phyloP scores from a whole-genome alignment of 2,888 invertebrate genomes.

The Mesopsocus fuscifrons region DNA sequence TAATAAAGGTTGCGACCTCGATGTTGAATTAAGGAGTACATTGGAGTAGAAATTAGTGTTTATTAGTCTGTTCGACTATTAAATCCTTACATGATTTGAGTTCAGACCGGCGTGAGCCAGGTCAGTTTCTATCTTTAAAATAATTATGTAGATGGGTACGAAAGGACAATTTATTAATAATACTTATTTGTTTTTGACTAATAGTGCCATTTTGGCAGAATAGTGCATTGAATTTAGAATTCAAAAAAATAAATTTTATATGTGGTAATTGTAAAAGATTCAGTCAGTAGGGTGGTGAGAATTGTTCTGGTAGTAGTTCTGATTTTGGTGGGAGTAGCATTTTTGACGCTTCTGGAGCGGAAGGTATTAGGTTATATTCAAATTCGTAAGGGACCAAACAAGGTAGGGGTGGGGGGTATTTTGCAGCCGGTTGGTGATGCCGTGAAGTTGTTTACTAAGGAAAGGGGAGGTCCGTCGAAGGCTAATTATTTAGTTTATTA shows the following conservation, averaged over 20 bases:
- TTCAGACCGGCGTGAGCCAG: slow-evolving; percentile 72
- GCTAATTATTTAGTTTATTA: slow-evolving; percentile 42
- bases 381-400: slow-evolving; percentile 55
- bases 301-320: slow-evolving; percentile 35
- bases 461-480: slow-evolving; percentile 33
- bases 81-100: slow-evolving; percentile 75
- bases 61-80: slow-evolving; percentile 67
- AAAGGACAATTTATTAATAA: slow-evolving; percentile 47
- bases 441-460: slow-evolving; percentile 50
- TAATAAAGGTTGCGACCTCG: slow-evolving; percentile 66
- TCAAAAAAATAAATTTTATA: slow-evolving; percentile 36
- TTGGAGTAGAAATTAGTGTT: slow-evolving; percentile 43
- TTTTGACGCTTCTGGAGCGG: slow-evolving; percentile 52
- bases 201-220: slow-evolving; percentile 40
- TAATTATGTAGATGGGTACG: slow-evolving; percentile 47
- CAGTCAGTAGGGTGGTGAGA: slow-evolving; percentile 27
- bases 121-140: slow-evolving; percentile 65
- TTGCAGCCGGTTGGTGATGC: slow-evolving; percentile 54
- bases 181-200: slow-evolving; percentile 27
- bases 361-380: slow-evolving; percentile 52
- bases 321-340: slow-evolving; percentile 43
- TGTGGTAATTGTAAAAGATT: slow-evolving; percentile 18
- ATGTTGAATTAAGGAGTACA: slow-evolving; percentile 65
- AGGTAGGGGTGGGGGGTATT: slow-evolving; percentile 39
- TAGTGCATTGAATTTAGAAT: slow-evolving; percentile 52